Conservation (phyloP, 1,140 invertebrate species). For the Drosophila navojoa region DNA sequence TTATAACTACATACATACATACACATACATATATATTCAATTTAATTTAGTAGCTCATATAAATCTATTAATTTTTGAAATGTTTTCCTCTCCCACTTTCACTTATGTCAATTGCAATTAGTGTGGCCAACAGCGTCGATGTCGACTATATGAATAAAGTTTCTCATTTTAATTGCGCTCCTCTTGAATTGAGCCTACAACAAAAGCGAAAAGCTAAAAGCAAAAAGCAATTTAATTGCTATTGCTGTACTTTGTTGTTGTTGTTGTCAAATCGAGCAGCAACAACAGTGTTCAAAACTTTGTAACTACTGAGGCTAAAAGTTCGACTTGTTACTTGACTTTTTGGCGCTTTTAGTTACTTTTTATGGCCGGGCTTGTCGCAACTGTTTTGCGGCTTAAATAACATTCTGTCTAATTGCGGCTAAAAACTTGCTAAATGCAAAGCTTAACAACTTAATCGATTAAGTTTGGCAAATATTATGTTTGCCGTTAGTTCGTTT, state of each 20-base stretch:
- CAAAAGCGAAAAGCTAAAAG: slow-evolving; percentile 38
- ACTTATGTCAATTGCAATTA: slow-evolving; percentile 60
- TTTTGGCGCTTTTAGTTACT: slow-evolving; percentile 2
- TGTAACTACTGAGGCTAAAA: slow-evolving; percentile 16
- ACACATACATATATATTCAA: slow-evolving; percentile 35
- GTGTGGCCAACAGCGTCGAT: slow-evolving; percentile 23
- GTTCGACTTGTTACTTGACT: slow-evolving; percentile 4
- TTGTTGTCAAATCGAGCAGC: slow-evolving; percentile 8
- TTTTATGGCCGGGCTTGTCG: slow-evolving; percentile 7
- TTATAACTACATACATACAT: not conserved
- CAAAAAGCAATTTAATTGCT: slow-evolving; percentile 44
- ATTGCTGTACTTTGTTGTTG: slow-evolving; percentile 1
- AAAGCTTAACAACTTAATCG: not conserved
- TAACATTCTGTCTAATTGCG: not conserved
- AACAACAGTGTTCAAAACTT: slow-evolving; percentile 9
- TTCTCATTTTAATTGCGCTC: slow-evolving; percentile 67
- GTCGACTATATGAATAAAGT: slow-evolving; percentile 45
- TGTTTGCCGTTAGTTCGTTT: no score
- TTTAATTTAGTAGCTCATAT: slow-evolving; percentile 36
- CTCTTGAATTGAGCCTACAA: slow-evolving; percentile 38
- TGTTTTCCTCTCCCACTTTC: slow-evolving; percentile 52
- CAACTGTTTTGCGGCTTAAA: slow-evolving; percentile 4
- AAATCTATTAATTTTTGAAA: slow-evolving; percentile 49
- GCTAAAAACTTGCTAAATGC: not conserved
- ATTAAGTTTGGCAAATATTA: not conserved